Evolutionary conservation across 2,113 vertebrate species (phyloP), one percentile per base, ranked within the genome.

Genomic region (Rhea americana): DNA sequence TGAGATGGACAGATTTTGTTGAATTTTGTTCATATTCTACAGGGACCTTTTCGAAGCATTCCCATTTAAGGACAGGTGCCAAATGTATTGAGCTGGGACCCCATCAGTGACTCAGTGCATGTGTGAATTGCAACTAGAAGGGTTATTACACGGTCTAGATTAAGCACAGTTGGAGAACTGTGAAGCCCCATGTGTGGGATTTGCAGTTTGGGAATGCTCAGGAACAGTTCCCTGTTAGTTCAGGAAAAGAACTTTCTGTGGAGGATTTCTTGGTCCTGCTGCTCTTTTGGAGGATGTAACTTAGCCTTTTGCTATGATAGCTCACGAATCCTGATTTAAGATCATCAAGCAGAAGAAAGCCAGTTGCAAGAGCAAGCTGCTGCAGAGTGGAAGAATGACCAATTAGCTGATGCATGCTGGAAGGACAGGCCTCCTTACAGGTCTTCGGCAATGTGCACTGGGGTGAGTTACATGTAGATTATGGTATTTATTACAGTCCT

Each of bases 371-470:
- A 70, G 7, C 3, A 30, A 58, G 39, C 25, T 13, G 63, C 39
- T 43, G 63, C 41, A 43, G 16, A 86, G n/a, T 32, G 26, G 25
- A 73, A 50, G 53, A 81, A 22, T 4, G 3, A 7, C 25, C 21
- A 4, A 41, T 55, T 73, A 61, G 7, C 53, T 56, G 17, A 14
- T 28, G 30, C 32, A 18, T 74, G 61, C 45, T 55, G 65, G 37
- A 66, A 70, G 51, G 63, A 41, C 0, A 61, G 51, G 53, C 6
- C 6, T 43, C 18, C 65, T 61, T 26, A 20, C 2, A 56, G 28
- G 11, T 13, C 32, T 67, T 26, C 26, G 48, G 43, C 1, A 2
- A 17, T 1, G 0, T 30, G n/a, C 45, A 30, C 30, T 82, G 41
- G 28, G 11, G 9, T 35, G 19, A 4, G 22, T 50, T 65, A 50